Base-by-base conservation (phyloP, 23 tunicate species). In the Botrylloides violaceus region DNA sequence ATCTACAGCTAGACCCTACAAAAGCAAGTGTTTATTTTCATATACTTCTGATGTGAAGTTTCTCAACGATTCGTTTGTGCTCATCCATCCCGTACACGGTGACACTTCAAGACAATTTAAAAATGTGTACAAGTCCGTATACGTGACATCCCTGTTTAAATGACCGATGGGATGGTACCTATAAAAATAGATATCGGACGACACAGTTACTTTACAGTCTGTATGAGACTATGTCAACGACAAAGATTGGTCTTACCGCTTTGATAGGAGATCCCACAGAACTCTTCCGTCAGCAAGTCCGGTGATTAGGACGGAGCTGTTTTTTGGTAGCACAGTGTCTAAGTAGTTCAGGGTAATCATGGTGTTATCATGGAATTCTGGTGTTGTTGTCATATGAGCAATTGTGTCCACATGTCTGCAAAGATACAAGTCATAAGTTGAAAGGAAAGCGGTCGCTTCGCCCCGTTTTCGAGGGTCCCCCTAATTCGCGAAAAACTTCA, bases 51-150 rank as follows among this genome's bases (percentile, higher is more conserved):
- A 66, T 15, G 98, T 92, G 12, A 92, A 31, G 33, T 92, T 47
- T 32, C 98, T 60, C 9, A 92, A 26, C 26, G 98, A 84, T 61
- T 55, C 87, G 34, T 92, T 92, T 23, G 66, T 84, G 66, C 81
- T 84, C 98, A 92, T 92, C 98, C 98, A 92, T 4, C 98, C 98
- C 29, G 79, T 80, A 63, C 98, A 92, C 9, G 98, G 98, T 1
- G 93, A 77, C n/a, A 84, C 73, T 65, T 85, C 77, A 34, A 92
- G 70, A 58, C 98, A 92, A 32, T 84, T 80, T 1, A 92, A 64
- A 34, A 59, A 92, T 29, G 35, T 80, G 78, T 92, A 92, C 29
- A 92, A 49, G 64, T 80, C 81, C 65, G 76, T 57, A 80, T 84
- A 92, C 64, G 53, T 71, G 1, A 86, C 87, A 59, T 92, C 93